phyloP scores from a whole-genome alignment of 2,888 invertebrate species.

The Pegoplata infirma region DNA sequence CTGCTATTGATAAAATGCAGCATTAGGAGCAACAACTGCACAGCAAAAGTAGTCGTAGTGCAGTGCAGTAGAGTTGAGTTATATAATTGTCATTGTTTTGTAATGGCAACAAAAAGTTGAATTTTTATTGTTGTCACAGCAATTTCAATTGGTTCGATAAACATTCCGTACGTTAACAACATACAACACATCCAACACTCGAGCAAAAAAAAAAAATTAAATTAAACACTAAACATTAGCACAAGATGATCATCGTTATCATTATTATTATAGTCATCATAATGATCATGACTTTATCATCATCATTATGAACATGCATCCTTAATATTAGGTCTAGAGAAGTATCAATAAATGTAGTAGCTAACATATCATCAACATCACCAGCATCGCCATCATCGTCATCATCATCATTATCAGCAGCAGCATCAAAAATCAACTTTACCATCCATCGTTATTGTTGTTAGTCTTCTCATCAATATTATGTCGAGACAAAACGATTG shows the following conservation, averaged over 20 bases:
- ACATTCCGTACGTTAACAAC: conserved; percentile 71
- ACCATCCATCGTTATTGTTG: conserved; percentile 24
- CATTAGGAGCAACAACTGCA: background rate
- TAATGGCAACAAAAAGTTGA: conserved; percentile 68
- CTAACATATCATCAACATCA: conserved; percentile 57
- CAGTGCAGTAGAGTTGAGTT: conserved; percentile 45
- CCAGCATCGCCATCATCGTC: conserved; percentile 37
- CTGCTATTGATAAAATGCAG: conserved; percentile 1
- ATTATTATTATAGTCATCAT: conserved; percentile 38
- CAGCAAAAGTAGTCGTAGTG: conserved; percentile 14
- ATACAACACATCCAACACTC: conserved; percentile 66
- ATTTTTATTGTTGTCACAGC: conserved; percentile 77
- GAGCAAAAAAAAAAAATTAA: conserved; percentile 55
- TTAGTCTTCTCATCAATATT: conserved; percentile 72
- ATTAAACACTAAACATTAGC: conserved; percentile 39
- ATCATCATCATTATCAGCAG: conserved; percentile 35
- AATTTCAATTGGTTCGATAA: conserved; percentile 77
- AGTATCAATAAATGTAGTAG: conserved; percentile 36
- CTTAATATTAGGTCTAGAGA: conserved; percentile 42
- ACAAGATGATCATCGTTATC: conserved; percentile 42
- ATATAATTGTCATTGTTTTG: conserved; percentile 63
- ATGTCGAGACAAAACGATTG: conserved; percentile 76
- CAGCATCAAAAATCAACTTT: conserved; percentile 26
- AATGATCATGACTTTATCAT: conserved; percentile 48
- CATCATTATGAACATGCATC: conserved; percentile 39